Evolutionary conservation across 2,113 vertebrate genomes (phyloP).

Genomic region (Otus sunia): DNA sequence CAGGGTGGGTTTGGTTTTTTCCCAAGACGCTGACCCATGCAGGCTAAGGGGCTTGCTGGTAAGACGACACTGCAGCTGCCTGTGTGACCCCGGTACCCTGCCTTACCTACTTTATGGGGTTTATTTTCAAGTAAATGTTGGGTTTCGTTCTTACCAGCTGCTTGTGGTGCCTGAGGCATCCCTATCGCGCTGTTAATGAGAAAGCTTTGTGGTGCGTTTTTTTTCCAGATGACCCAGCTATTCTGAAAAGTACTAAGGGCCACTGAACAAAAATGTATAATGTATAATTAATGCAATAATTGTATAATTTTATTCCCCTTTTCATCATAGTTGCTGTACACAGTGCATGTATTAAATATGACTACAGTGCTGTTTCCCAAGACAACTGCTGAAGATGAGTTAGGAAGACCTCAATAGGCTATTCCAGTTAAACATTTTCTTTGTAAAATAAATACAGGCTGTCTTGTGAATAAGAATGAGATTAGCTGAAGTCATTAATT

Average conservation of each 20-base stretch:
- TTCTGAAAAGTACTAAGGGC: constrained; percentile 16
- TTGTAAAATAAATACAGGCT: constrained; percentile 70
- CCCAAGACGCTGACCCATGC: accelerated
- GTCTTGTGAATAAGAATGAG: constrained; percentile 64
- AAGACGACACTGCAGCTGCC: neutral
- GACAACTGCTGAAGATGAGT: constrained; percentile 44
- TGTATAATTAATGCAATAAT: constrained; percentile 68
- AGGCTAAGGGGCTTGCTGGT: neutral
- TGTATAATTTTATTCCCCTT: constrained; percentile 62
- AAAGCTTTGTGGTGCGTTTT: neutral
- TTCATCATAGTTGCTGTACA: constrained; percentile 45
- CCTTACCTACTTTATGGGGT: neutral
- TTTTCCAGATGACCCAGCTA: constrained; percentile 13
- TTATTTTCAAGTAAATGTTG: neutral
- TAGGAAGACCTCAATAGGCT: constrained; percentile 48
- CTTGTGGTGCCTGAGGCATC: neutral
- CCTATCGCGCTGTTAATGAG: neutral
- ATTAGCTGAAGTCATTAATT: constrained; percentile 70
- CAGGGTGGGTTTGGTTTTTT: neutral
- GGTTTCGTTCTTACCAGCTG: neutral
- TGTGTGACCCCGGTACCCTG: neutral
- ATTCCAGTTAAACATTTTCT: constrained; percentile 60
- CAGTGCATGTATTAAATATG: constrained; percentile 58
- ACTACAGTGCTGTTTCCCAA: constrained; percentile 37
- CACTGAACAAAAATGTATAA: constrained; percentile 49